Evolutionary conservation across 2,797 vertebrate species (phyloP).

Genomic region (Antrozous pallidus): DNA sequence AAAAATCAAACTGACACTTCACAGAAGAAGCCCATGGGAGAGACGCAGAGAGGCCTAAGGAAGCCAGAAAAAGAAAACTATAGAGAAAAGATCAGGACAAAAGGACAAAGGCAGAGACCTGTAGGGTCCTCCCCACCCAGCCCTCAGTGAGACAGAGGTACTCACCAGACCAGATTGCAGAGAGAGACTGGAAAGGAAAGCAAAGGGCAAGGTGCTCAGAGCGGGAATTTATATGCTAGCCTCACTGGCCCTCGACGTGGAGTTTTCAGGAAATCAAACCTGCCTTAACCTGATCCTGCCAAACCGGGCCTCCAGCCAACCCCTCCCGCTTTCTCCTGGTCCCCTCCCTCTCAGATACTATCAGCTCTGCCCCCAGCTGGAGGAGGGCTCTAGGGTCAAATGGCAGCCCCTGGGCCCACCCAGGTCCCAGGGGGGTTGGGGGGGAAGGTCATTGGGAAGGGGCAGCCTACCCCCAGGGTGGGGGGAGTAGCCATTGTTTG

Average conservation of each 20-base stretch:
- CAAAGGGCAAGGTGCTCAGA: background rate
- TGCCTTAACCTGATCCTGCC: conserved; percentile 41
- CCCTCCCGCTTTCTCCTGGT: background rate
- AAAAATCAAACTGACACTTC: background rate
- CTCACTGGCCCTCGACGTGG: background rate
- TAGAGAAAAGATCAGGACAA: background rate
- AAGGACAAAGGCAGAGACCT: background rate
- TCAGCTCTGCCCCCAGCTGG: background rate
- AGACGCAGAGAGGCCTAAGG: background rate
- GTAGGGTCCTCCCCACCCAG: background rate
- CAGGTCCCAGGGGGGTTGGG: background rate
- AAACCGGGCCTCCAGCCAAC: conserved; percentile 27
- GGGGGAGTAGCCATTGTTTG: background rate
- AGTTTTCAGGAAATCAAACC: background rate
- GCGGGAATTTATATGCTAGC: conserved; percentile 4
- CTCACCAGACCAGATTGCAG: conserved; percentile 29
- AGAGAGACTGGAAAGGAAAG: background rate
- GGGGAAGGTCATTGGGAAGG: background rate
- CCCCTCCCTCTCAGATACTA: background rate
- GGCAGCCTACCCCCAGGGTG: background rate
- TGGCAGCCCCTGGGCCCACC: background rate
- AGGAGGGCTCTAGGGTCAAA: background rate
- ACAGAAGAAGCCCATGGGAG: background rate
- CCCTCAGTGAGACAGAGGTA: background rate
- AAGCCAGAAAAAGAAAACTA: background rate